Percentiles rank a stretch among this genome's conserved stretches.
phyloP scores from a whole-genome alignment of 2,113 vertebrate genomes.

The Myotis brandtii region DNA sequence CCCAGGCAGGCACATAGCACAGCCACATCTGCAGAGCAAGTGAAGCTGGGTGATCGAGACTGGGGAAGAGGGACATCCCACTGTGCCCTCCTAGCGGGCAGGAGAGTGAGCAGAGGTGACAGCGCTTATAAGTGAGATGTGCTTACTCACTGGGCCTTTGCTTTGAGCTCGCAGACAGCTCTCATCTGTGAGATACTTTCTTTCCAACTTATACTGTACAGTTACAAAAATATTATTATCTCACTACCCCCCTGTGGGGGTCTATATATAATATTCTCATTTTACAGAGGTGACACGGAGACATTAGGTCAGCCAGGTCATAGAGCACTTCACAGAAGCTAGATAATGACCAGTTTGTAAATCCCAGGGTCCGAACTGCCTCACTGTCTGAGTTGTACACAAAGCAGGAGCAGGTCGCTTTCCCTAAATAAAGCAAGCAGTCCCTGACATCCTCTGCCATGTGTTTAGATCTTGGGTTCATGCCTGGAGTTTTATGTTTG shows the following conservation, averaged over 20 bases:
- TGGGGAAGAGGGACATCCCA: neutral
- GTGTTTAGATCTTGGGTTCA: conserved; percentile 25
- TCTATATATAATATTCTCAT: neutral
- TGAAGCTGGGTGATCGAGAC: neutral
- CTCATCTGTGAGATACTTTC: neutral
- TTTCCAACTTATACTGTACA: neutral
- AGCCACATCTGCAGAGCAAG: neutral
- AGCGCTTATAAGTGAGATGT: neutral
- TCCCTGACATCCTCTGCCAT: neutral
- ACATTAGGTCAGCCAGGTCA: neutral
- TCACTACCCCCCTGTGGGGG: neutral
- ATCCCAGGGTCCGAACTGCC: neutral
- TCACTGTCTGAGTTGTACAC: neutral
- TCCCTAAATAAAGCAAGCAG: neutral
- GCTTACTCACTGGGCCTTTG: neutral
- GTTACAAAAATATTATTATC: neutral
- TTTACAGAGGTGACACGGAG: neutral
- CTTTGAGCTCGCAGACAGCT: neutral
- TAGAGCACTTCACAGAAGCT: neutral
- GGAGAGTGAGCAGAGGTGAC: neutral
- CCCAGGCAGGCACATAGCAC: neutral
- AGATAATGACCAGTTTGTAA: neutral
- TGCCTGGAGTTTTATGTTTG: conserved; percentile 43
- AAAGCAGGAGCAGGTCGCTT: neutral
- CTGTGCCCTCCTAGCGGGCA: neutral